Conservation (phyloP, 1,140 invertebrate genomes). For the Prorops nasuta region DNA sequence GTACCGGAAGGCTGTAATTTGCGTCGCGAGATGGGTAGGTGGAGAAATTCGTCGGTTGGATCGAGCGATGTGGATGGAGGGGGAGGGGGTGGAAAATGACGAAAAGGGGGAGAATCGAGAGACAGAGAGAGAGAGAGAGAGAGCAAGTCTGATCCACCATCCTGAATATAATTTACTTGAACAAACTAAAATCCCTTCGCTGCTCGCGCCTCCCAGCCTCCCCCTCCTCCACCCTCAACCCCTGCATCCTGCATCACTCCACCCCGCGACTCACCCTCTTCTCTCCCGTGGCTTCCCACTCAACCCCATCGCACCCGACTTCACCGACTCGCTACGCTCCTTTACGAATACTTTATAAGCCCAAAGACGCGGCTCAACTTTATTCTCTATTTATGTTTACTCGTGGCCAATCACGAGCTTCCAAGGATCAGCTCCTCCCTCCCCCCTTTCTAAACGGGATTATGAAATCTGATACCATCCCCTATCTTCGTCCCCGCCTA, state of each 20-base stretch:
- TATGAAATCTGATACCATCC: no score
- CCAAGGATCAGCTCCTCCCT: no score
- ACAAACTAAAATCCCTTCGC: constrained; percentile 52
- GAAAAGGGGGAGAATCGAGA: constrained; percentile 2
- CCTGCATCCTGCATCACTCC: neutral
- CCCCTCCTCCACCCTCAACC: neutral
- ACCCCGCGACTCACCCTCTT: constrained; percentile 5
- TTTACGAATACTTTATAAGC: constrained; percentile 53
- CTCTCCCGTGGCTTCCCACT: constrained; percentile 5
- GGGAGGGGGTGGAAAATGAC: constrained; percentile 1
- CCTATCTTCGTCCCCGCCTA: no score
- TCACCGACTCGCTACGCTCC: constrained; percentile 25
- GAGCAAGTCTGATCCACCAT: constrained; percentile 35
- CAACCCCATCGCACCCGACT: constrained; percentile 29
- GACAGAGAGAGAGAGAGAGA: constrained; percentile 16
- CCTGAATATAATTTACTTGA: constrained; percentile 57
- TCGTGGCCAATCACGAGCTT: constrained; percentile 12
- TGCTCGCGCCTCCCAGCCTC: constrained; percentile 11
- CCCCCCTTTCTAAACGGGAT: no score
- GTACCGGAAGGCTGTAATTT: constrained; percentile 1
- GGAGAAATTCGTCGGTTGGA: neutral
- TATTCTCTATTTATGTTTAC: constrained; percentile 50
- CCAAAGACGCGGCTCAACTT: constrained; percentile 33
- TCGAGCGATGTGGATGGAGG: neutral
- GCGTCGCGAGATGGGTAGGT: constrained; percentile 3